phyloP scores from a whole-genome alignment of 2,113 vertebrate species.

The Entomyzon cyanotis region DNA sequence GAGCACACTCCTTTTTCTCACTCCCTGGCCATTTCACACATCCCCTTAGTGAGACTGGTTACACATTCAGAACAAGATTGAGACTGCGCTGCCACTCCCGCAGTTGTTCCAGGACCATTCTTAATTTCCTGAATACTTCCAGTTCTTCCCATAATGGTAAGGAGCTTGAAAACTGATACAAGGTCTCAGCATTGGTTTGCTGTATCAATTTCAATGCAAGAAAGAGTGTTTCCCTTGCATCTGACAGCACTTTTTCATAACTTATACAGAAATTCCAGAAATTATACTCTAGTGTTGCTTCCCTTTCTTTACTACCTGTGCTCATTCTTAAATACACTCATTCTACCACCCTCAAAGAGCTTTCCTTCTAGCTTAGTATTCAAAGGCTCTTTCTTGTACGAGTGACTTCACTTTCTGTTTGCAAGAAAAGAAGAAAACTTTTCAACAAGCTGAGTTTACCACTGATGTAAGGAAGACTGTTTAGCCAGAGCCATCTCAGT shows the following conservation, averaged over 20 bases:
- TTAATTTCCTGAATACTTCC: not conserved
- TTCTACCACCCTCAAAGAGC: not conserved
- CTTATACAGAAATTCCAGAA: not conserved
- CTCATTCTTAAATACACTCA: not conserved
- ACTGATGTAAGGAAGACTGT: not conserved
- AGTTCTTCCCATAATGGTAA: not conserved
- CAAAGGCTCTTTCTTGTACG: not conserved
- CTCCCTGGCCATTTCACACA: not conserved
- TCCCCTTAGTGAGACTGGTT: not conserved
- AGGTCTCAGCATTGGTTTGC: not conserved
- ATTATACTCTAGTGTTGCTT: not conserved
- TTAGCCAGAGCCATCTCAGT: not conserved
- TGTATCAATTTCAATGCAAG: not conserved
- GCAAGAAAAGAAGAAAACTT: not conserved
- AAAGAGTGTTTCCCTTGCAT: not conserved
- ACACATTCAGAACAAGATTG: fast-evolving
- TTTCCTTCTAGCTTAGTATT: not conserved
- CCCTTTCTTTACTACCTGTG: not conserved
- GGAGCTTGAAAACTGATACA: not conserved
- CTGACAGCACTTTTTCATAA: not conserved
- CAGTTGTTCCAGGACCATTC: not conserved
- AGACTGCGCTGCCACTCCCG: not conserved
- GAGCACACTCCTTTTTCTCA: not conserved
- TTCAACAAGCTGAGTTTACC: not conserved
- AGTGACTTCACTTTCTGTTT: not conserved